A percentile compares a stretch with the other conserved stretches of the same genome.
phyloP scores from a whole-genome alignment of 2,888 invertebrate species.

The Euzophera pinguis region DNA sequence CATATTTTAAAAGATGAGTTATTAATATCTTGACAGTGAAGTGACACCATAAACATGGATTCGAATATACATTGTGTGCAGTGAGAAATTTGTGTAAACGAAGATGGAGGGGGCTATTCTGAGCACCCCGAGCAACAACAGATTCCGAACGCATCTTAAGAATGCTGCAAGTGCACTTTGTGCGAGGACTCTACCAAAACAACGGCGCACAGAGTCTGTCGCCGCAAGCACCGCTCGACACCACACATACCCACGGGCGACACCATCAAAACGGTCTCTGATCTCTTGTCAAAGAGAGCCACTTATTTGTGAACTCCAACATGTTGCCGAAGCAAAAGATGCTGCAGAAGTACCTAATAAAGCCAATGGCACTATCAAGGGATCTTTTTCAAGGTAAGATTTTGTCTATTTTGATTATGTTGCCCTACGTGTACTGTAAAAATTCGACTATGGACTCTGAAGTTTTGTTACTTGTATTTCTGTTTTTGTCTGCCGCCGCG shows the following conservation, averaged over 20 bases:
- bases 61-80: slow-evolving; percentile 53
- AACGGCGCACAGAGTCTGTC: slow-evolving; percentile 57
- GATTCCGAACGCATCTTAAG: slow-evolving; percentile 67
- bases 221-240: slow-evolving; percentile 52
- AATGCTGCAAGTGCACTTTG: slow-evolving; percentile 72
- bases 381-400: slow-evolving; percentile 63
- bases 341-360: slow-evolving; percentile 35
- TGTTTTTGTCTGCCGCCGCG: too few relatives aligned
- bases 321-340: slow-evolving; percentile 39
- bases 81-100: slow-evolving; percentile 24
- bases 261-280: slow-evolving; percentile 58
- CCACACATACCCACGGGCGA: slow-evolving; percentile 66
- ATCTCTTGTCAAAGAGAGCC: slow-evolving; percentile 65
- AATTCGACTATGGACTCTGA: too few relatives aligned
- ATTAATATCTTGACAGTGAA: slow-evolving; percentile 17
- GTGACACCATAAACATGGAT: slow-evolving; percentile 45
- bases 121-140: slow-evolving; percentile 69
- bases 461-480: too few relatives aligned
- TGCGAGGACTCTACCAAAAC: slow-evolving; percentile 69
- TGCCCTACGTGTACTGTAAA: too few relatives aligned
- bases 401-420: slow-evolving; percentile 6
- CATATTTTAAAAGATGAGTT: slow-evolving; percentile 9
- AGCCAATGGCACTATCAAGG: slow-evolving; percentile 50
- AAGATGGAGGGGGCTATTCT: slow-evolving; percentile 77
- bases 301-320: slow-evolving; percentile 43